These are phyloP conservation scores for Ara ararauna DNA, from an alignment of 2,797 vertebrate genomes.

Conservation along the genomic window DNA sequence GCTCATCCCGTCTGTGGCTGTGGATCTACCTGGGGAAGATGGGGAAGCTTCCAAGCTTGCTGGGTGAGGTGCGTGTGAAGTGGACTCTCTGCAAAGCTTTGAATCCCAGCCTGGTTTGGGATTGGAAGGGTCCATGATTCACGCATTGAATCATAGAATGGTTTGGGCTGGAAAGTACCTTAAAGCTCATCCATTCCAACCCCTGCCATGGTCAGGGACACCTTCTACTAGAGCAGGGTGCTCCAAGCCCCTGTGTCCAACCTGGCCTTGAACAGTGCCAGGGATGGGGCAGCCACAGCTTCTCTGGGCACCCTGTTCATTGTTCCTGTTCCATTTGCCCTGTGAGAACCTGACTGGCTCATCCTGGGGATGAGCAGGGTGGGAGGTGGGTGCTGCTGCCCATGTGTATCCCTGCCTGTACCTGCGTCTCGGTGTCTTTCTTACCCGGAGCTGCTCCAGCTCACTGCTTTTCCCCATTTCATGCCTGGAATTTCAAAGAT, in stretches of 20 bases:
- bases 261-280: not conserved
- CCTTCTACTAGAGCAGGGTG: not conserved
- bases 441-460: not conserved
- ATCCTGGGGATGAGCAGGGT: not conserved
- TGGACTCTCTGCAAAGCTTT: accelerated
- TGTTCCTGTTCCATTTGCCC: not conserved
- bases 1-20: not conserved
- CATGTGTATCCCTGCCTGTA: not conserved
- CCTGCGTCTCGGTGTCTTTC: accelerated
- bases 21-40: accelerated
- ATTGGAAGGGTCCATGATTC: not conserved
- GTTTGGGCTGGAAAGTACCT: not conserved
- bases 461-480: not conserved
- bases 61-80: accelerated
- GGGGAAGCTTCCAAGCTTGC: not conserved
- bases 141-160: not conserved
- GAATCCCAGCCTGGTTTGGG: not conserved
- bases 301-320: not conserved
- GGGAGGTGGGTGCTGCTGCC: not conserved
- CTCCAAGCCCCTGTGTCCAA: not conserved
- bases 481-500: not conserved
- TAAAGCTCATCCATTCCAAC: not conserved
- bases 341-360: accelerated
- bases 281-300: not conserved
- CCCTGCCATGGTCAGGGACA: not conserved